These are phyloP conservation scores for Serranus cabrilla DNA, from an alignment of 2,797 vertebrate species.

Conservation along the genomic window DNA sequence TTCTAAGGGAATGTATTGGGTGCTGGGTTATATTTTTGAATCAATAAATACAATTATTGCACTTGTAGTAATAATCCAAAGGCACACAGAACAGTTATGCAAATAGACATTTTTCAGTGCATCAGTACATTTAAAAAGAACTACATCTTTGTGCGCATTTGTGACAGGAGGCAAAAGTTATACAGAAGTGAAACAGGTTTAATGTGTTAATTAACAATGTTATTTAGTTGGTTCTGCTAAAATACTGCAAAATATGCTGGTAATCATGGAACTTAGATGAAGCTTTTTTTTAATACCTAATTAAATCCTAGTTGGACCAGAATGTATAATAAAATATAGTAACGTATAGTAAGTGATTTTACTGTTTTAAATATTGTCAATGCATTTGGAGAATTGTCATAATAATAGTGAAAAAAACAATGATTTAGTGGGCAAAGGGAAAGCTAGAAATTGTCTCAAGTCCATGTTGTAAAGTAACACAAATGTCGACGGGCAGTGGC, in stretches of 20 bases:
- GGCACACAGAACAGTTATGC: too few species aligned
- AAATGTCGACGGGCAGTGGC: constrained; percentile 67
- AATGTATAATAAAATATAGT: background rate
- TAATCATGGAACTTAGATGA: background rate
- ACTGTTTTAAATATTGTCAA: background rate
- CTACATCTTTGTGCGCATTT: too few species aligned
- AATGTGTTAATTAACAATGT: background rate
- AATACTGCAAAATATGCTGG: background rate
- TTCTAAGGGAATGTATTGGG: background rate
- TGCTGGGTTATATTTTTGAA: background rate
- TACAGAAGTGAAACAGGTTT: background rate
- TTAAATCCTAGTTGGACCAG: background rate
- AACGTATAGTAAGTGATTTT: background rate
- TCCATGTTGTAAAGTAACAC: constrained; percentile 59
- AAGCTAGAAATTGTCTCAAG: constrained; percentile 26
- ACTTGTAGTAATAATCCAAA: too few species aligned
- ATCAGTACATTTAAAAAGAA: too few species aligned
- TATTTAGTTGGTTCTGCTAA: background rate
- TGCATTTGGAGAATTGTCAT: constrained; percentile 1
- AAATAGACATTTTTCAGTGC: too few species aligned
- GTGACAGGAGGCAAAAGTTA: background rate
- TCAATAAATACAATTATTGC: background rate
- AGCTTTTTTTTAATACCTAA: background rate
- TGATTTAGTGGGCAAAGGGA: constrained; percentile 1
- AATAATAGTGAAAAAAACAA: background rate